These are phyloP conservation scores for Echinarachnius parma DNA, from an alignment of 53 echinoderm and acorn worm species.

Conservation along the genomic window DNA sequence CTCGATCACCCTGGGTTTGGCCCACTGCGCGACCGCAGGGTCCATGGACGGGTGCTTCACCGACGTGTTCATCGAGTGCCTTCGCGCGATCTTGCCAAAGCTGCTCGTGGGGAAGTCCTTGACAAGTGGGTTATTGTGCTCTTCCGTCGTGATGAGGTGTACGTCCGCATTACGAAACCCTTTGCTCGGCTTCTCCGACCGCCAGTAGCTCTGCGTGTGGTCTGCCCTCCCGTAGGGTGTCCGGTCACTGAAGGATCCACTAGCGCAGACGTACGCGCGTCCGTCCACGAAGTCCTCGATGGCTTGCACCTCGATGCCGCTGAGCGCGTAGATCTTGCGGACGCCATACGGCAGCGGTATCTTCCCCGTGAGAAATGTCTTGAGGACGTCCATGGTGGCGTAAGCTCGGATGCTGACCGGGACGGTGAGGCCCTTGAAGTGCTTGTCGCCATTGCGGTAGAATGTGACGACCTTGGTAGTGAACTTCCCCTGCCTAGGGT, in stretches of 20 bases:
- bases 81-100: constrained; percentile 29
- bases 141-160: constrained; percentile 31
- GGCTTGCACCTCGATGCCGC: constrained; percentile 56
- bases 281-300: constrained; percentile 83
- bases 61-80: constrained; percentile 28
- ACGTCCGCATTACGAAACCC: constrained; percentile 61
- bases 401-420: constrained; percentile 81
- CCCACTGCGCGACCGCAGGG: constrained; percentile 53
- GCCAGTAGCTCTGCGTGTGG: constrained; percentile 65
- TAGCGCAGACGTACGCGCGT: constrained; percentile 92
- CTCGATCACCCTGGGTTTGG: constrained; percentile 71
- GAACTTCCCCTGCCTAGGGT: constrained; percentile 55
- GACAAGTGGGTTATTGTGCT: background rate
- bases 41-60: constrained; percentile 57
- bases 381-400: constrained; percentile 75
- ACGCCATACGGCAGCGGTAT: constrained; percentile 86
- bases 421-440: constrained; percentile 76
- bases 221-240: constrained; percentile 71
- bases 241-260: constrained; percentile 72
- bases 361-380: constrained; percentile 76
- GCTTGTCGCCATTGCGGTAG: constrained; percentile 96
- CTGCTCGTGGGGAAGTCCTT: constrained; percentile 29
- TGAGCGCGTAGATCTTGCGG: constrained; percentile 69
- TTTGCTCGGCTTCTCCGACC: constrained; percentile 53
- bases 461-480: constrained; percentile 87